Conservation (phyloP, 2,888 invertebrate genomes). For the Caenorhabditis japonica region DNA sequence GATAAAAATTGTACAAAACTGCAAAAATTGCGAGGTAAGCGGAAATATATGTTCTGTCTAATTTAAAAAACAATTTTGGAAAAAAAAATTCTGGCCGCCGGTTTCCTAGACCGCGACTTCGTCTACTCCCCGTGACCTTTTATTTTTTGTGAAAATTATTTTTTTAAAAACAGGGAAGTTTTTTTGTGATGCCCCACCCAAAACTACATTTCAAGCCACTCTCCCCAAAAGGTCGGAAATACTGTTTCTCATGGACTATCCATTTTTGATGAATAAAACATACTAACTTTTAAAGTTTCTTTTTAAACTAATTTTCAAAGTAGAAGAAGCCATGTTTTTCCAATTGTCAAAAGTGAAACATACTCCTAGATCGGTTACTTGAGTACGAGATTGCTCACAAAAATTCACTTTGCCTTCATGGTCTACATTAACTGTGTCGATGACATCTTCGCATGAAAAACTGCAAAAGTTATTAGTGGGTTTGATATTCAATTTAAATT, state of each 20-base stretch:
- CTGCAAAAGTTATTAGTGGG: slow-evolving; percentile 10
- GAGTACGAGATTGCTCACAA: slow-evolving; percentile 13
- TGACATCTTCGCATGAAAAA: slow-evolving; percentile 31
- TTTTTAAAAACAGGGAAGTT: too few relatives aligned
- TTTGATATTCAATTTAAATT: background rate
- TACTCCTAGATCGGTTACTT: slow-evolving; percentile 36
- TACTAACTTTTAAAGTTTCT: slow-evolving; percentile 18
- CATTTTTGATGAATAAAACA: too few relatives aligned
- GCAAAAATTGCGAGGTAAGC: too few relatives aligned
- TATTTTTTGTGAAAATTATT: background rate
- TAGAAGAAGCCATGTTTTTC: background rate
- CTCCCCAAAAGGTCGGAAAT: too few relatives aligned
- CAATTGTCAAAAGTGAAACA: slow-evolving; percentile 42
- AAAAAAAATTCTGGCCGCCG: too few relatives aligned
- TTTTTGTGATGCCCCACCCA: too few relatives aligned
- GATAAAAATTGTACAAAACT: too few relatives aligned
- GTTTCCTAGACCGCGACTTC: too few relatives aligned
- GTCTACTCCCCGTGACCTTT: background rate
- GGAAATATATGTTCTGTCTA: too few relatives aligned
- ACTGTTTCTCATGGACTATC: too few relatives aligned
- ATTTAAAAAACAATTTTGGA: too few relatives aligned
- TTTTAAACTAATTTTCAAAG: slow-evolving; percentile 33
- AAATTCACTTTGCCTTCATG: background rate
- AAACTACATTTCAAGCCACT: too few relatives aligned
- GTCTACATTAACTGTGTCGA: slow-evolving; percentile 19